A percentile compares a stretch with the other conserved stretches of the same genome.
phyloP scores from a whole-genome alignment of 2,888 invertebrate species.

The Parascotia fuliginaria region DNA sequence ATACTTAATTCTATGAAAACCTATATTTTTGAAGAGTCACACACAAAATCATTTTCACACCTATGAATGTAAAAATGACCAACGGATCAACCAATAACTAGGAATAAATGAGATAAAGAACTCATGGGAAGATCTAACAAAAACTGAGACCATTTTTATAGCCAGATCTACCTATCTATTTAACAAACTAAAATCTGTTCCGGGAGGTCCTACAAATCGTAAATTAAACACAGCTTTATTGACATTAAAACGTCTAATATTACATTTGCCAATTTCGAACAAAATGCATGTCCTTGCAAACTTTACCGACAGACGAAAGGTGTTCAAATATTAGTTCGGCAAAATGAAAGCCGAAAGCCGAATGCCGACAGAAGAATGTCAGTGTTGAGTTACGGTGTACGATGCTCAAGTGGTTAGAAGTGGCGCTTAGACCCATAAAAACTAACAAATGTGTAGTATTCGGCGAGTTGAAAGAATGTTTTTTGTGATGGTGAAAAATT shows the following conservation, averaged over 20 bases:
- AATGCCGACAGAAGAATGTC: conserved; percentile 26
- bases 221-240: conserved; percentile 12
- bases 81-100: too few relatives aligned
- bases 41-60: too few relatives aligned
- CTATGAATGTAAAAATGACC: too few relatives aligned
- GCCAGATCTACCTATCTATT: too few relatives aligned
- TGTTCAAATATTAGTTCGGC: conserved; percentile 65
- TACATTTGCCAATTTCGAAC: conserved; percentile 20
- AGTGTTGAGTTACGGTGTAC: conserved; percentile 38
- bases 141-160: too few relatives aligned
- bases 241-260: conserved; percentile 12
- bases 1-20: too few relatives aligned
- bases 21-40: too few relatives aligned
- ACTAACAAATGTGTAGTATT: conserved; percentile 10
- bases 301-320: conserved; percentile 48
- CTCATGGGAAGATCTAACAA: too few relatives aligned
- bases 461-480: conserved; percentile 4
- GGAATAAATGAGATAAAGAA: too few relatives aligned
- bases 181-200: background rate
- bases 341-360: conserved; percentile 58
- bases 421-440: conserved; percentile 27
- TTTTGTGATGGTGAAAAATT: background rate
- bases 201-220: background rate
- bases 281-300: conserved; percentile 25
- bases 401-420: conserved; percentile 34